These are phyloP conservation scores for Zaprionus bogoriensis DNA, from an alignment of 2,888 invertebrate species.

Conservation along the genomic window DNA sequence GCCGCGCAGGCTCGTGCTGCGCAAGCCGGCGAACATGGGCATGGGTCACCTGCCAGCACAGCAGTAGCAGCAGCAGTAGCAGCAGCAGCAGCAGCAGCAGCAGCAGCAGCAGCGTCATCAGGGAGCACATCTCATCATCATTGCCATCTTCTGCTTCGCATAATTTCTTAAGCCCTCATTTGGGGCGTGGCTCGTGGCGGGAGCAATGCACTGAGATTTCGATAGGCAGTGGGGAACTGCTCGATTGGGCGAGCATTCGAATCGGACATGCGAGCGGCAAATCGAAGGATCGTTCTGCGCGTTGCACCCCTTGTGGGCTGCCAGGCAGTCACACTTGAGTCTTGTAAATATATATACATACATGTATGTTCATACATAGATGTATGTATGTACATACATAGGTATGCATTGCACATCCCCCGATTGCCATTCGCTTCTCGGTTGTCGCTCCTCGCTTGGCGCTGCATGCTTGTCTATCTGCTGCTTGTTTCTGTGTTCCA, in stretches of 20 bases:
- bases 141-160: constrained; percentile 49
- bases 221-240: not conserved
- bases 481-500: constrained; percentile 51
- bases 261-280: not conserved
- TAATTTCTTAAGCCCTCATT: constrained; percentile 58
- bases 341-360: too few species aligned
- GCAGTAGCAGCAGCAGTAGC: too few species aligned
- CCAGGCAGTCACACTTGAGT: too few species aligned
- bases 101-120: constrained; percentile 17
- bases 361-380: too few species aligned
- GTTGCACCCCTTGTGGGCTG: too few species aligned
- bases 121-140: constrained; percentile 20
- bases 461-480: constrained; percentile 47
- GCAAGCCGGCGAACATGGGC: not conserved
- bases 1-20: not conserved
- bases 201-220: constrained; percentile 12
- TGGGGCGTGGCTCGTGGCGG: not conserved
- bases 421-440: constrained; percentile 5
- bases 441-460: constrained; percentile 8
- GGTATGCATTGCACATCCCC: too few species aligned
- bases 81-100: not conserved
- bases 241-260: not conserved
- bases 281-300: not conserved
- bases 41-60: not conserved
- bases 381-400: too few species aligned